Base-by-base conservation (phyloP, 1,140 invertebrate genomes). In the Euschistus heros region DNA sequence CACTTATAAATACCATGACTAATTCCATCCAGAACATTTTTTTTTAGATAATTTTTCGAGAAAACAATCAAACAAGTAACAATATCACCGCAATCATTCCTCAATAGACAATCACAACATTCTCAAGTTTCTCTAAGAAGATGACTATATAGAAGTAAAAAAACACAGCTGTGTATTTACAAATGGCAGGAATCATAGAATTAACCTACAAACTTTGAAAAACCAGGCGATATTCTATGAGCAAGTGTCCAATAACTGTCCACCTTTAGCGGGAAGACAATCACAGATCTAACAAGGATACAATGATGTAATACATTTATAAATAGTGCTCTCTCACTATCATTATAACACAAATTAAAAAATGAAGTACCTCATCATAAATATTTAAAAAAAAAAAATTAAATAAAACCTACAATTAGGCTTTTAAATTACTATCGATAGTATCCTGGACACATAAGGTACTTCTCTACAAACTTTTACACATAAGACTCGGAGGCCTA, bases 231-330 rank as follows among this genome's bases (percentile, higher is more conserved):
- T 50, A 50, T 50, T 50, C 47, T 50, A 50, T 50, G 47, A 50
- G 47, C 47, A 50, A 50, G 47, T 50, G 47, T 50, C 22, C 47
- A 50, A 50, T 50, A 50, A 50, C n/a, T 50, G 47, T n/a, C 47
- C n/a, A 7, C 47, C 47, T 20, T 20, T 20, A 6, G 5, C 5
- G 6, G 22, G 47, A 50, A 50, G 6, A 50, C 47, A 50, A 50
- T 50, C 22, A 10, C 47, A 50, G 6, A 50, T 8, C 47, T 50
- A 50, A 22, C 8, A 8, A 50, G 47, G 10, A 10, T 37, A n/a
- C 10, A n/a, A 50, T 50, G 5, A 50, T 50, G 5, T 22, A 6
- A 20, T 50, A 50, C 5, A 50, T 22, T 50, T 50, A 22, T 50
- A 50, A n/a, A 18, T 47, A 47, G 47, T 50, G 47, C 47, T 50